Conservation (phyloP, 2,888 invertebrate species). For the Tenodera sinensis region DNA sequence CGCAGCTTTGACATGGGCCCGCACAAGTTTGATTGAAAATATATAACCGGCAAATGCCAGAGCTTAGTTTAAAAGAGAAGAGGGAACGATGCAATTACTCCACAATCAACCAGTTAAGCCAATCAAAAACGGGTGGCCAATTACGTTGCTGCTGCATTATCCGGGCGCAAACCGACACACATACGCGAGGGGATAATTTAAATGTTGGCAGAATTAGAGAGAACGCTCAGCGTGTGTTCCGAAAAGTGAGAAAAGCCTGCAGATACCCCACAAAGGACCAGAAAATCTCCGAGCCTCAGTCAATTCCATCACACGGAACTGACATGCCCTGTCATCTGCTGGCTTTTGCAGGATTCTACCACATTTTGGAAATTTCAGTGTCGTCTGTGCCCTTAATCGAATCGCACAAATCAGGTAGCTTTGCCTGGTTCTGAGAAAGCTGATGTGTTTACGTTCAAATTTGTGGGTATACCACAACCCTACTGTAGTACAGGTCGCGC, state of each 20-base stretch:
- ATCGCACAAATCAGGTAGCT: too few species aligned
- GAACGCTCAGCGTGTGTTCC: background rate
- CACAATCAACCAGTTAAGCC: constrained; percentile 44
- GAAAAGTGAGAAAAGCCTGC: background rate
- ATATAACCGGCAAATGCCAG: constrained; percentile 7
- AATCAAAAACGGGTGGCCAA: constrained; percentile 21
- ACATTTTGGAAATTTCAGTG: too few species aligned
- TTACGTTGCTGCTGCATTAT: constrained; percentile 7
- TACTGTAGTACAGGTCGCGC: too few species aligned
- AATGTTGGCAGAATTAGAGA: constrained; percentile 14
- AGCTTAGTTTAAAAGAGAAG: background rate
- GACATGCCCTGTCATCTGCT: too few species aligned
- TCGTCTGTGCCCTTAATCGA: too few species aligned
- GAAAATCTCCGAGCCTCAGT: background rate
- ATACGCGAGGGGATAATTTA: constrained; percentile 20
- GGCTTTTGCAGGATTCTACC: too few species aligned
- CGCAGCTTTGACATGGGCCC: constrained; percentile 9
- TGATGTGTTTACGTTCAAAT: too few species aligned
- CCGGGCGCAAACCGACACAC: background rate
- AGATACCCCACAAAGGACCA: background rate
- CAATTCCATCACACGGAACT: too few species aligned
- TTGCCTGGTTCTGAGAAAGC: too few species aligned
- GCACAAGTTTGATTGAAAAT: constrained; percentile 19
- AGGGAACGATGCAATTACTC: constrained; percentile 32
- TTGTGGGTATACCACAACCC: too few species aligned